Percentiles rank a stretch among this genome's conserved stretches.
Evolutionary conservation across 2,797 vertebrate genomes (phyloP).

Genomic region (Amblyraja radiata): DNA sequence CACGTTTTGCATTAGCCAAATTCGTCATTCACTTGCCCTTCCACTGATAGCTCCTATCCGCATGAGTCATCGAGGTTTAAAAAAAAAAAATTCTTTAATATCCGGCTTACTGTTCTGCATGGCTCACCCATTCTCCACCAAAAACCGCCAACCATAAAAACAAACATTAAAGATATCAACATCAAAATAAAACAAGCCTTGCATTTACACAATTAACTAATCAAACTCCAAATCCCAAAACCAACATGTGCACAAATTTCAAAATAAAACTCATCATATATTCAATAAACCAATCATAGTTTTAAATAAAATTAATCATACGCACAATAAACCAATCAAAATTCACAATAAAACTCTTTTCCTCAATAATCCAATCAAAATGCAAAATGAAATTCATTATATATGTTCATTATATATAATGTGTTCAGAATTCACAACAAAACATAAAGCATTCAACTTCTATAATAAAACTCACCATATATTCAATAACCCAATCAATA

Average conservation of each 20-base stretch:
- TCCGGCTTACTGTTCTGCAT: background rate
- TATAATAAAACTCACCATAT: background rate
- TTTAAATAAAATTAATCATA: background rate
- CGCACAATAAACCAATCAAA: background rate
- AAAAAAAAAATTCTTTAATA: background rate
- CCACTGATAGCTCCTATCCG: too few relatives aligned
- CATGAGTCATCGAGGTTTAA: background rate
- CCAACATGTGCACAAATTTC: background rate
- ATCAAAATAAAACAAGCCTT: background rate
- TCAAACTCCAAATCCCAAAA: background rate
- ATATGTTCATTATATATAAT: too few relatives aligned
- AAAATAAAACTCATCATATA: background rate
- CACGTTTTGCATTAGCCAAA: background rate
- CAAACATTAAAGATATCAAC: background rate
- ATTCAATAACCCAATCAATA: background rate
- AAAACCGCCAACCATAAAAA: background rate
- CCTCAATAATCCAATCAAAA: background rate
- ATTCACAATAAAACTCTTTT: background rate
- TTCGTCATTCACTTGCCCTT: background rate
- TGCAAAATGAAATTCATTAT: background rate
- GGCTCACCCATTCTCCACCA: background rate
- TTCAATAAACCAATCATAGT: background rate
- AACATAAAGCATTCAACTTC: background rate
- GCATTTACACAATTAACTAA: background rate
- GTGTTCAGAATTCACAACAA: background rate